Base-by-base conservation (phyloP, 1,140 invertebrate genomes). In the Heliconius himera region DNA sequence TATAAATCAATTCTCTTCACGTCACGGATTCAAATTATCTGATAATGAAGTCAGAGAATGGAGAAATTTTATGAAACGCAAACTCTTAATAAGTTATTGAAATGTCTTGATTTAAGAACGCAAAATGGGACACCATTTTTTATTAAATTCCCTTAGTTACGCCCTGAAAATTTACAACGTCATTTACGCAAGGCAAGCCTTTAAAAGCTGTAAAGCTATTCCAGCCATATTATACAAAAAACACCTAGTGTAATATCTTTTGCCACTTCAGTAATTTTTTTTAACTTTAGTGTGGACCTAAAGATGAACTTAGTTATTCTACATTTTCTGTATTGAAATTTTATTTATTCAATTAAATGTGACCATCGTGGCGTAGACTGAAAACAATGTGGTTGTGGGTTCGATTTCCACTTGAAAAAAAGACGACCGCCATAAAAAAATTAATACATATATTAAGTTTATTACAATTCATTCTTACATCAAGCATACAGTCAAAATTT, bases 121-220 rank as follows among this genome's bases (percentile, higher is more conserved):
- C 9, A 9, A 6, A 56, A 56, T 56, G 8, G 54, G n/a, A n/a
- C n/a, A n/a, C n/a, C n/a, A n/a, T 9, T 3, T 56, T 9, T n/a
- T 29, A 66, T 16, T 1, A 26, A 26, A 29, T 1, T 66, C 38
- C 56, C 71, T 74, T n/a, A 77, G 74, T 38, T 76, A 78, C 77
- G 72, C 79, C 77, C 79, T 81, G 75, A 84, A 82, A 84, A 70
- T 79, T 82, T 81, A 77, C 79, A 73, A 81, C 73, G 79, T 70
- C 76, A 80, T 81, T 82, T 84, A 82, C 75, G 13, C 3, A 46
- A 16, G 41, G 41, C 81, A 78, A n/a, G 72, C 29, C 54, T 51
- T 20, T 76, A 36, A 54, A 79, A 70, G 75, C 56, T n/a, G n/a
- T 9, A 56, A n/a, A 56, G 20, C n/a, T 22, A 22, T 56, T 56